A percentile compares a stretch with the other conserved stretches of the same genome.
Evolutionary conservation across 2,888 invertebrate species (phyloP).

Genomic region (Brenthis daphne): DNA sequence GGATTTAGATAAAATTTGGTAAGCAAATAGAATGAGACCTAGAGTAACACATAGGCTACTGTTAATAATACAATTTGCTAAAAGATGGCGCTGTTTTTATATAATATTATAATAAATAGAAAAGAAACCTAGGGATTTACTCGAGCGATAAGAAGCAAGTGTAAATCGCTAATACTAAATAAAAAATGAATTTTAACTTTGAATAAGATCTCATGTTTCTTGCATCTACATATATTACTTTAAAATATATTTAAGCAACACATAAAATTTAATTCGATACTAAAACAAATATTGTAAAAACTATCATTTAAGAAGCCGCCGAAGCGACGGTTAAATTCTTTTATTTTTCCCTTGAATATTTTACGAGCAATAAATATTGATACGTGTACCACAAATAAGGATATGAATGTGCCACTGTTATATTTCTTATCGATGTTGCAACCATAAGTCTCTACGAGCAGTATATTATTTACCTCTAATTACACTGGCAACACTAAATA

Average conservation of each 20-base stretch:
- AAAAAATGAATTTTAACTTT: no score
- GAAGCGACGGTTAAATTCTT: not conserved
- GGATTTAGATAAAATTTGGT: no score
- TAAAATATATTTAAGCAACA: not conserved
- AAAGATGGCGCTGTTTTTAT: no score
- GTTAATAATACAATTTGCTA: no score
- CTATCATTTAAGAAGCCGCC: not conserved
- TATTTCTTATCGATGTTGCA: conserved; percentile 15
- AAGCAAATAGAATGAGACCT: no score
- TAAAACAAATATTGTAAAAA: not conserved
- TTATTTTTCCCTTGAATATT: conserved; percentile 18
- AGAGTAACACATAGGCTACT: no score
- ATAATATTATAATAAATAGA: no score
- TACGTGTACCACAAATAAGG: conserved; percentile 24
- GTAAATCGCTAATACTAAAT: no score
- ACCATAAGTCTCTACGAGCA: not conserved
- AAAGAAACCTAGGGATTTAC: no score
- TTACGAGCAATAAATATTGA: conserved; percentile 28
- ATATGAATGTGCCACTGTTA: conserved; percentile 18
- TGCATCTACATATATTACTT: no score
- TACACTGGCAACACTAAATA: not conserved
- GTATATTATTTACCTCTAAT: conserved; percentile 19
- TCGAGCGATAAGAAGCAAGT: no score
- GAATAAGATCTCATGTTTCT: no score
- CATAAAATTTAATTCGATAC: not conserved